A percentile compares a stretch with the other conserved stretches of the same genome.
phyloP scores from a whole-genome alignment of 2,888 invertebrate genomes.

The Lepidochrysops patricia region DNA sequence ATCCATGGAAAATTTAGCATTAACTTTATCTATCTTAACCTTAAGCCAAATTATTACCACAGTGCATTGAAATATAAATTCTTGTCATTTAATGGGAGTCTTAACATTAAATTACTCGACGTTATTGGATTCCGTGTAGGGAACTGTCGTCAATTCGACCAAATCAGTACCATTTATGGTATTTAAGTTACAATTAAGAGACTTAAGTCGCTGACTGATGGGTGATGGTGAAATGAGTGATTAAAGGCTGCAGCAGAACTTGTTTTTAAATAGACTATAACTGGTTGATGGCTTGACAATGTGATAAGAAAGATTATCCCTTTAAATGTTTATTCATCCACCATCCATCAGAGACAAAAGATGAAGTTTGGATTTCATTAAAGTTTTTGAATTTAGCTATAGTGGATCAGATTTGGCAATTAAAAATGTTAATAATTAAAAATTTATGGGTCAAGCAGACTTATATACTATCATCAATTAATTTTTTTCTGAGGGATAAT shows the following conservation, averaged over 20 bases:
- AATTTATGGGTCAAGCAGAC: too few relatives aligned
- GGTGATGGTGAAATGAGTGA: not conserved
- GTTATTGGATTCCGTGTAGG: slow-evolving; percentile 24
- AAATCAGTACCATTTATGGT: slow-evolving; percentile 5
- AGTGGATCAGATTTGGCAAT: too few relatives aligned
- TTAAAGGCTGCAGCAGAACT: not conserved
- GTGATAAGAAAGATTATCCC: not conserved
- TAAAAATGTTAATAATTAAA: too few relatives aligned
- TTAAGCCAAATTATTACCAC: not conserved
- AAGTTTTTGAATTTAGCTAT: too few relatives aligned
- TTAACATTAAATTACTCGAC: not conserved
- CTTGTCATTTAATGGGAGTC: not conserved
- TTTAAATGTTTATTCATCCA: not conserved
- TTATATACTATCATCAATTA: too few relatives aligned
- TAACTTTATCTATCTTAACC: not conserved
- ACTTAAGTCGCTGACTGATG: not conserved
- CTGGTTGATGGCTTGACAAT: not conserved
- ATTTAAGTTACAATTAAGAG: slow-evolving; percentile 7
- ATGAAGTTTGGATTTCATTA: not conserved
- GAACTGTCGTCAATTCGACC: not conserved
- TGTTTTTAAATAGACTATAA: not conserved
- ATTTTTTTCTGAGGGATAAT: too few relatives aligned
- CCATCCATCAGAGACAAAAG: not conserved
- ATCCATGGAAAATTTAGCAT: too few relatives aligned
- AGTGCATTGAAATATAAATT: not conserved